These are phyloP conservation scores for Malthinus flaveolus DNA, from an alignment of 2,888 invertebrate species.

Conservation along the genomic window DNA sequence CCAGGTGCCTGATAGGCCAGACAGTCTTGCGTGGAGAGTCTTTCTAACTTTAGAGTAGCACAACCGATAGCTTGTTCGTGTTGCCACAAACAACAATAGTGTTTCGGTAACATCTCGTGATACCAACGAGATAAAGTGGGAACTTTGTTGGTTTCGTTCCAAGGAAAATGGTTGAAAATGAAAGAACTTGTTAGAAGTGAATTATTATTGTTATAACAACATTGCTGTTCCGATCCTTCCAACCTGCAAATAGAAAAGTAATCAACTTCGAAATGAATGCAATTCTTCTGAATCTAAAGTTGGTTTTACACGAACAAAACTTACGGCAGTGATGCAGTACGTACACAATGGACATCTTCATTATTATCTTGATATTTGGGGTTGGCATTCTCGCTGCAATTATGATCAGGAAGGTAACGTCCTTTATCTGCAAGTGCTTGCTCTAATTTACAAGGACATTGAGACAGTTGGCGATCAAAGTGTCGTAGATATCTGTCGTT, in stretches of 20 bases:
- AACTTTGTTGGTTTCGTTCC: conserved; percentile 92
- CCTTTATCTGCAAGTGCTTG: conserved; percentile 93
- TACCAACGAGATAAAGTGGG: conserved; percentile 95
- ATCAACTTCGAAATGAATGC: no score
- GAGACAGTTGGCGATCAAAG: conserved; percentile 79
- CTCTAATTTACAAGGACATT: conserved; percentile 90
- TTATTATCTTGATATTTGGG: conserved; percentile 85
- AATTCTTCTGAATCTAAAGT: no score
- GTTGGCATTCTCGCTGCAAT: conserved; percentile 90
- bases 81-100: conserved; percentile 93
- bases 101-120: conserved; percentile 93
- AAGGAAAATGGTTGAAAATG: conserved; percentile 89
- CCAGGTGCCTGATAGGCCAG: conserved; percentile 93
- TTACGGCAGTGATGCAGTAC: conserved; percentile 88
- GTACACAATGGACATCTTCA: conserved; percentile 90
- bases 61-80: conserved; percentile 91
- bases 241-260: conserved; percentile 58
- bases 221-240: conserved; percentile 94
- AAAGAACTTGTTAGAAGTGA: conserved; percentile 91
- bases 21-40: conserved; percentile 93
- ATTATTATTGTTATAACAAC: conserved; percentile 93
- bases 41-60: conserved; percentile 90
- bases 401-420: conserved; percentile 85
- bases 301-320: conserved; percentile 45
- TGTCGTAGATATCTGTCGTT: conserved; percentile 80